Base-by-base conservation (phyloP, 2,888 invertebrate genomes). In the Macrostomum cliftonense region DNA sequence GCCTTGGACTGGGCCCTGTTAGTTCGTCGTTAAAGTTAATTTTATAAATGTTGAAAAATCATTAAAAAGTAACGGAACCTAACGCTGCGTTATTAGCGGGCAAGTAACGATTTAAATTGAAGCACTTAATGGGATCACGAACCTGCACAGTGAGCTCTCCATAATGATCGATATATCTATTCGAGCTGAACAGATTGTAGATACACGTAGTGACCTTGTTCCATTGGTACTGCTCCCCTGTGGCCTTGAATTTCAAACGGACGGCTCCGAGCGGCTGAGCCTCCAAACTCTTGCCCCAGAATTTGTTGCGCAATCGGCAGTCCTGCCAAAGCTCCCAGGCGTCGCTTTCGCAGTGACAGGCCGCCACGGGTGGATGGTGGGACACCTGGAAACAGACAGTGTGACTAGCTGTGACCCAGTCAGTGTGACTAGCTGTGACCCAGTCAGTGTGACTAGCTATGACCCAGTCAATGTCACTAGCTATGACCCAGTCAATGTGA, bases 251-350 rank as follows among this genome's bases (percentile, higher is more conserved):
- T 39, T 75, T 61, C 12, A 82, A 75, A 63, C 80, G 78, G 0
- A 82, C 80, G 42, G 64, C 65, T 49, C 75, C 83, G 19, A 80
- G 73, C 1, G 84, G 83, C 67, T 83, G 82, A 67, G 83, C 82
- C 73, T 84, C 83, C 81, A 84, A 83, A 50, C 82, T 83, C 71
- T 83, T 83, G 53, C 84, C 84, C 84, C 84, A 84, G 73, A 84
- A 84, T 72, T 83, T 83, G 51, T 82, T 83, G 71, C 82, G 82
- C 59, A 83, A 80, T 56, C 83, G 74, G 12, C 81, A 79, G 65
- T 83, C 83, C 73, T 83, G 83, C 80, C 81, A 82, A 70, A 83
- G 80, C 20, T 76, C 75, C 74, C 82, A 84, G 63, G 78, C 78
- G 39, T 77, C 71, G 4, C 82, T 80, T 63, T 82, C 80, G 45